Evolutionary conservation across 2,888 invertebrate species (phyloP).

Genomic region (Arge pagana): DNA sequence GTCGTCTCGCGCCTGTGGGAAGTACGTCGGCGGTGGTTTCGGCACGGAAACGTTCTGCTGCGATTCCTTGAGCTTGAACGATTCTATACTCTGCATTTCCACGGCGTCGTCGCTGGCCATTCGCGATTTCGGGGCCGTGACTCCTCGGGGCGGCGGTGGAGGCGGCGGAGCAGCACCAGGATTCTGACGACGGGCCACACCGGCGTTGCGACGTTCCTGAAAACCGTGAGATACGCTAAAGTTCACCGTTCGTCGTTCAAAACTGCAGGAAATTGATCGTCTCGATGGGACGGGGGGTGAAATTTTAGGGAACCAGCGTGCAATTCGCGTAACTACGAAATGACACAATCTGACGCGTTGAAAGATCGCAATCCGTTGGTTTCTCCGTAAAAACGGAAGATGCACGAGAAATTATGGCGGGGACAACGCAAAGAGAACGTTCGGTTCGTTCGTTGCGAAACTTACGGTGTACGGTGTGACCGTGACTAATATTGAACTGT

Average conservation of each 20-base stretch:
- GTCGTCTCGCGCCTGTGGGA: conserved; percentile 56
- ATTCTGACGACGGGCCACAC: conserved; percentile 8
- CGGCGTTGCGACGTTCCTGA: conserved; percentile 10
- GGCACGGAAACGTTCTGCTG: conserved; percentile 64
- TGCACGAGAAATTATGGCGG: too few species aligned
- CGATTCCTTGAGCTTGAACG: conserved; percentile 72
- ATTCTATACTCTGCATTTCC: conserved; percentile 77
- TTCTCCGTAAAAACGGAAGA: too few species aligned
- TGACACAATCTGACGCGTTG: too few species aligned
- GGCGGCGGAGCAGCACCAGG: conserved; percentile 36
- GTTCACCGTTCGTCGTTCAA: too few species aligned
- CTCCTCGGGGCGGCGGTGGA: conserved; percentile 44
- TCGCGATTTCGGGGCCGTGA: conserved; percentile 34
- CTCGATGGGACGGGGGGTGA: too few species aligned
- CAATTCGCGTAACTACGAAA: too few species aligned
- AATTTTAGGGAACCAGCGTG: too few species aligned
- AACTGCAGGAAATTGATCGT: too few species aligned
- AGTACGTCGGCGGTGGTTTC: conserved; percentile 73
- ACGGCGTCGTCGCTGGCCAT: conserved; percentile 62
- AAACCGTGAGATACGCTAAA: too few species aligned
- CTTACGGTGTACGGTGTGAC: conserved; percentile 50
- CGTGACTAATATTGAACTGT: conserved; percentile 40
- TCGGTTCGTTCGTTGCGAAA: conserved; percentile 27
- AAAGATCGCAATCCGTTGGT: too few species aligned
- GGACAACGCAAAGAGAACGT: too few species aligned